phyloP scores from a whole-genome alignment of 2,797 vertebrate species.

The Dallia pectoralis region DNA sequence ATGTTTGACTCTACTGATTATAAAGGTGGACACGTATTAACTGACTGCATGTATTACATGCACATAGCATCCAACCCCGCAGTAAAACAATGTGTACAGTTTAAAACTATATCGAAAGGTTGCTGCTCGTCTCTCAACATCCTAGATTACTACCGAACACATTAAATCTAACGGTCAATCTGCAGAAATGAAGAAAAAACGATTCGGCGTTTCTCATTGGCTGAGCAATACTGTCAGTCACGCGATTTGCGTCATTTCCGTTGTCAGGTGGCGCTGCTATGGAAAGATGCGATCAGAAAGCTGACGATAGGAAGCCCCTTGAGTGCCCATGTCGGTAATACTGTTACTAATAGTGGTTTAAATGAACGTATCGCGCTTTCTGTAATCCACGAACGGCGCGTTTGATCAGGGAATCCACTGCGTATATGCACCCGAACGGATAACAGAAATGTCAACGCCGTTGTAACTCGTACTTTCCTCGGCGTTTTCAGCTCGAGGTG shows the following conservation, averaged over 20 bases:
- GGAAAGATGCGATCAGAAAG: constrained; percentile 84
- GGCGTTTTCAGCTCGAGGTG: constrained; percentile 80
- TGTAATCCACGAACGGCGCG: constrained; percentile 41
- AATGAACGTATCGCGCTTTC: constrained; percentile 50
- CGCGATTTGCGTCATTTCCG: constrained; percentile 89
- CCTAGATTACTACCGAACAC: constrained; percentile 43
- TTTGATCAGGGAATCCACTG: constrained; percentile 30
- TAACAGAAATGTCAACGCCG: constrained; percentile 67
- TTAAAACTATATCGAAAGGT: neutral
- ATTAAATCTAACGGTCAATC: constrained; percentile 57
- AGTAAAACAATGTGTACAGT: neutral
- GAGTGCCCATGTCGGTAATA: constrained; percentile 74
- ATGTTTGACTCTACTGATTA: too few species aligned
- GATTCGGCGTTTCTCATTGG: constrained; percentile 56
- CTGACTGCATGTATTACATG: too few species aligned
- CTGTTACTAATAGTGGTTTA: constrained; percentile 68
- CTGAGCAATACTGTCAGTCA: constrained; percentile 63
- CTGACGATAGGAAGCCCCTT: constrained; percentile 73
- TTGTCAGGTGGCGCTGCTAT: constrained; percentile 94
- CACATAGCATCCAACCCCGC: neutral
- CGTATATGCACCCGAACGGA: constrained; percentile 45
- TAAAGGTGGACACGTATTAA: too few species aligned
- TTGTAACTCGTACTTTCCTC: constrained; percentile 69
- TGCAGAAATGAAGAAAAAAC: constrained; percentile 12
- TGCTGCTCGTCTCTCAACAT: neutral